Percentiles rank a stretch among this genome's conserved stretches.
Evolutionary conservation across 1,140 invertebrate species (phyloP).

Genomic region (Caenorhabditis inopinata): DNA sequence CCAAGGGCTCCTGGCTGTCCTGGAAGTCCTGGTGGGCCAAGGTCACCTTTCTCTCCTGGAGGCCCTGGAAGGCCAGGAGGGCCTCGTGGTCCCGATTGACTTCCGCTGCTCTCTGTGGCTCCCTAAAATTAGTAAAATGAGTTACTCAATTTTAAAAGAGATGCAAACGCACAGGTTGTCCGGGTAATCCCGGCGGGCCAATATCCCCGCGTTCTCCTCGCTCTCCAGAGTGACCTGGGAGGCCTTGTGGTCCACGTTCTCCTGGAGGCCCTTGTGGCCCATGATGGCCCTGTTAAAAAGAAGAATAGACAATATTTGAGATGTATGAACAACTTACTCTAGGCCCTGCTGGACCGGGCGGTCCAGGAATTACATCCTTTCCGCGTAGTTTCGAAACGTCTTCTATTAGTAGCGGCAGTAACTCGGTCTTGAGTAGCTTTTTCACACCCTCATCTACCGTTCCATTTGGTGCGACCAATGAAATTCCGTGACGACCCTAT

Average conservation of each 20-base stretch:
- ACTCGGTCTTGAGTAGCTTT: slow-evolving; percentile 38
- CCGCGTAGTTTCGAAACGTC: slow-evolving; percentile 51
- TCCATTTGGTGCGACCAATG: slow-evolving; percentile 8
- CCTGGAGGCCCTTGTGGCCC: slow-evolving; percentile 45
- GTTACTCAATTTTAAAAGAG: neutral
- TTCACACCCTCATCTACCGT: slow-evolving; percentile 42
- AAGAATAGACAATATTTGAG: too few relatives aligned
- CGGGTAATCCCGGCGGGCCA: slow-evolving; percentile 57
- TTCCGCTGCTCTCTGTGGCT: neutral
- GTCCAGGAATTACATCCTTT: slow-evolving; percentile 50
- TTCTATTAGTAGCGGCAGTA: slow-evolving; percentile 50
- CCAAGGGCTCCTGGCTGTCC: slow-evolving; percentile 52
- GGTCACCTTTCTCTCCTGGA: slow-evolving; percentile 40
- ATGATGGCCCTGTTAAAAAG: slow-evolving; percentile 3
- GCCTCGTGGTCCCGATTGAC: slow-evolving; percentile 36
- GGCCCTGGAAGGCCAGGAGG: slow-evolving; percentile 52
- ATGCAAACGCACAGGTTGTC: slow-evolving; percentile 33
- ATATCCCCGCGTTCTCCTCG: slow-evolving; percentile 62
- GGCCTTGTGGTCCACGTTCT: slow-evolving; percentile 53
- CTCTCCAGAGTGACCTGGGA: slow-evolving; percentile 57
- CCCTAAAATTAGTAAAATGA: neutral
- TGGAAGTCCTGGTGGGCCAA: slow-evolving; percentile 35
- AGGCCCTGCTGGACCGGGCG: slow-evolving; percentile 33
- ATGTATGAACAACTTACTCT: neutral
- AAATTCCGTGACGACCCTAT: slow-evolving; percentile 44